These are phyloP conservation scores for Triplophysa tibetana DNA, from an alignment of 2,113 vertebrate genomes.

Conservation along the genomic window DNA sequence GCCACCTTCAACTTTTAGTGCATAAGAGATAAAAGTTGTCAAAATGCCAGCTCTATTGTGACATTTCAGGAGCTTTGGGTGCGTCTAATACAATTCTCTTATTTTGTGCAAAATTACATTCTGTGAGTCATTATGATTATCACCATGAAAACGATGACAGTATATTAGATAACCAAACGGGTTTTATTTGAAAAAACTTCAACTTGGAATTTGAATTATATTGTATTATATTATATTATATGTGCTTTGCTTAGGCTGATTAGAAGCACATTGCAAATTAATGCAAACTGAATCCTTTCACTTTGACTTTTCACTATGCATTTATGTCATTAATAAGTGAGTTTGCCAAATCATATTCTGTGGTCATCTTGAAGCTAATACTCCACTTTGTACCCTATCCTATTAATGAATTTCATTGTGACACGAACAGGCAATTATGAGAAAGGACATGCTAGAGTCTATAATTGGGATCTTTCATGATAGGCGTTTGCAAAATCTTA, in stretches of 20 bases:
- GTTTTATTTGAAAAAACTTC: not conserved
- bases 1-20: constrained; percentile 62
- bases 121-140: constrained; percentile 63
- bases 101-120: constrained; percentile 62
- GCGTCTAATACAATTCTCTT: constrained; percentile 64
- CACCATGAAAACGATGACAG: constrained; percentile 58
- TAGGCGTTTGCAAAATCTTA: constrained; percentile 59
- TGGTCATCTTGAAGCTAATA: constrained; percentile 3
- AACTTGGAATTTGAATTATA: constrained; percentile 34
- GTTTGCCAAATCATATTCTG: not conserved
- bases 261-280: not conserved
- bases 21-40: constrained; percentile 71
- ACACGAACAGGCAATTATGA: constrained; percentile 55
- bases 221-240: not conserved
- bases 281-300: not conserved
- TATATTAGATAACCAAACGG: constrained; percentile 30
- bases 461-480: constrained; percentile 62
- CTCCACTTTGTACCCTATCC: constrained; percentile 53
- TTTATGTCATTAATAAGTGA: constrained; percentile 9
- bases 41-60: constrained; percentile 76
- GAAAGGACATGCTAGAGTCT: constrained; percentile 56
- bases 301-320: not conserved
- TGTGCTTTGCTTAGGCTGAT: not conserved
- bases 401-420: constrained; percentile 43
- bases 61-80: constrained; percentile 69